Percentiles rank a stretch among this genome's conserved stretches.
These are phyloP conservation scores for Osedax fenrisi DNA, from an alignment of 2,888 invertebrate genomes.

Conservation along the genomic window DNA sequence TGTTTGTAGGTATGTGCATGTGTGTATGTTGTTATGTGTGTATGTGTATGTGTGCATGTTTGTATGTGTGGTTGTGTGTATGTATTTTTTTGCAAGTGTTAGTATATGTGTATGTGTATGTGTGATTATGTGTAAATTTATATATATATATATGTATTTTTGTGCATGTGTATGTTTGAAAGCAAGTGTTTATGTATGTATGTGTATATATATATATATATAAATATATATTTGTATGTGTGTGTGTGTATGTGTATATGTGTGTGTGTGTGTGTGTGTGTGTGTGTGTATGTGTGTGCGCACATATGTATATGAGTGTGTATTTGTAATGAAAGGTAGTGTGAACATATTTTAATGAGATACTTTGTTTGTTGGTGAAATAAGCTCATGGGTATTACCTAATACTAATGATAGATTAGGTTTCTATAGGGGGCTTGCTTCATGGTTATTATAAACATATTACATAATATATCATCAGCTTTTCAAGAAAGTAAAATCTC, in stretches of 20 bases:
- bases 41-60: background rate
- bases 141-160: background rate
- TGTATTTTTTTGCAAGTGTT: background rate
- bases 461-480: no score
- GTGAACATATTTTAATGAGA: background rate
- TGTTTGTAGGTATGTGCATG: background rate
- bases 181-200: background rate
- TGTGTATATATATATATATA: background rate
- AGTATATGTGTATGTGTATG: background rate
- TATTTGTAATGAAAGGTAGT: background rate
- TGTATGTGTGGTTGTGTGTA: background rate
- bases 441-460: no score
- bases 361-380: no score
- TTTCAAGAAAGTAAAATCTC: no score
- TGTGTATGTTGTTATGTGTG: background rate
- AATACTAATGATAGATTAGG: no score
- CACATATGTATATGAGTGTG: background rate
- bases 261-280: background rate
- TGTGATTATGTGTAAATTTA: background rate
- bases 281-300: background rate
- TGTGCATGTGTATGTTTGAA: background rate
- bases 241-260: background rate
- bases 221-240: background rate
- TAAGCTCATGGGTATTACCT: no score
- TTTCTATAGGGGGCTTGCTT: no score